Evolutionary conservation across 1,140 invertebrate species (phyloP), one percentile per base, ranked within the genome.

Genomic region (Megalopta genalis): DNA sequence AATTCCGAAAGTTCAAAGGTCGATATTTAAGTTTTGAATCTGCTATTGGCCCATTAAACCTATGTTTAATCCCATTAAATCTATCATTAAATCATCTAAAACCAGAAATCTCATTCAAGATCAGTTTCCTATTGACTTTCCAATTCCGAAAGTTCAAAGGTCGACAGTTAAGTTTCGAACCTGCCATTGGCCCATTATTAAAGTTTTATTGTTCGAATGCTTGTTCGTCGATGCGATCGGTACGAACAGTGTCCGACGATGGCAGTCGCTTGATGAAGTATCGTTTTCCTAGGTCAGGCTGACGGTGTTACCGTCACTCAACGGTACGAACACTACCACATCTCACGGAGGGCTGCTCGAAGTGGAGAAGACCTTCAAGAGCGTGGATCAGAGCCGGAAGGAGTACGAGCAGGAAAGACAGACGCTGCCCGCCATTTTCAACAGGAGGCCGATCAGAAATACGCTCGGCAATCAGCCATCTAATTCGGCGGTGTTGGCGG

Each of bases 261-360:
- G 25, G 42, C 67, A 52, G 72, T 57, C 37, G 59, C 85, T 87
- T 86, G 70, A 87, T 86, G 85, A 84, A 77, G 73, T 64, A 83
- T 83, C 42, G 81, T 73, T 93, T 94, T 93, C 93, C 90, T 91
- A 94, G 83, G 94, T 97, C 62, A 93, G 94, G 79, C 91, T 97
- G 83, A 96, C 95, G 49, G 96, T 97, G 52, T 90, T 97, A 70
- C 96, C 96, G 49, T 93, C 95, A 23, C 87, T 94, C 37, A 94
- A 95, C 87, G 94, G 94, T 76, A 94, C 94, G 14, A 96, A 96
- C 84, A 94, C 93, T 1, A 96, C 96, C 1, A 95, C 95, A 14
- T 96, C 96, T 0, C 96, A 96, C 86, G 96, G 95, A 49, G 96
- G 96, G 18, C 90, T 97, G 39, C 90, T 96, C 60, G 95, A 97